Evolutionary conservation across 2,888 invertebrate genomes (phyloP).

Genomic region (Ischnus inquisitorius): DNA sequence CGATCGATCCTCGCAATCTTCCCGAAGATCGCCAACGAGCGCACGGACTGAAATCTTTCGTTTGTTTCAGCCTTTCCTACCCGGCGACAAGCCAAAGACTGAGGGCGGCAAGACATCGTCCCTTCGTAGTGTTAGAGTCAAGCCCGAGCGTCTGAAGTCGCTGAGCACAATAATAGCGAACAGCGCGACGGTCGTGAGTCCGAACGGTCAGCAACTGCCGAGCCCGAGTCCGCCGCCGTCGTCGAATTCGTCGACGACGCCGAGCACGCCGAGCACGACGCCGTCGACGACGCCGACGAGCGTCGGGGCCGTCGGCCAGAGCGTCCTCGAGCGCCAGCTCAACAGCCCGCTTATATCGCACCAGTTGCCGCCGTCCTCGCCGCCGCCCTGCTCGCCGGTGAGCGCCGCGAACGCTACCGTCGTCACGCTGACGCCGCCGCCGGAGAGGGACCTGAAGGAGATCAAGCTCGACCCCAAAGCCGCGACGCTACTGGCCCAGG

Average conservation of each 20-base stretch:
- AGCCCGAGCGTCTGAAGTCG: conserved; percentile 87
- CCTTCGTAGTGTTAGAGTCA: conserved; percentile 89
- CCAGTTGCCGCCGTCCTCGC: conserved; percentile 78
- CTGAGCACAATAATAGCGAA: conserved; percentile 83
- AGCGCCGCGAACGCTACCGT: conserved; percentile 82
- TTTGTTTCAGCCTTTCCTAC: conserved; percentile 81
- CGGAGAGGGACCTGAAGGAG: conserved; percentile 85
- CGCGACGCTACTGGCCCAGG: conserved; percentile 85
- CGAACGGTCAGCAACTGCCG: conserved; percentile 80
- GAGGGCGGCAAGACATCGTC: conserved; percentile 86
- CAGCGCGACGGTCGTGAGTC: conserved; percentile 74
- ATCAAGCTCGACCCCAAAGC: conserved; percentile 82
- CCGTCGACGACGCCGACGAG: conserved; percentile 82
- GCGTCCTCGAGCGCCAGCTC: conserved; percentile 82
- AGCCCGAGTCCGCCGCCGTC: conserved; percentile 83
- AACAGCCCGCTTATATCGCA: conserved; percentile 80
- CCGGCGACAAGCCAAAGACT: conserved; percentile 83
- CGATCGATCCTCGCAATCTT: too few species aligned
- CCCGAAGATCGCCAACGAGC: too few species aligned
- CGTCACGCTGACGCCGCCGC: conserved; percentile 84
- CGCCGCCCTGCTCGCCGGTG: conserved; percentile 77
- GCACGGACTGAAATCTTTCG: background rate
- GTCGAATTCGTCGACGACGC: conserved; percentile 73
- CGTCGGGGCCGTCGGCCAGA: conserved; percentile 73
- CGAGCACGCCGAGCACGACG: conserved; percentile 80